These are phyloP conservation scores for Ganaspis brasiliensis DNA, from an alignment of 2,888 invertebrate species.

Conservation along the genomic window DNA sequence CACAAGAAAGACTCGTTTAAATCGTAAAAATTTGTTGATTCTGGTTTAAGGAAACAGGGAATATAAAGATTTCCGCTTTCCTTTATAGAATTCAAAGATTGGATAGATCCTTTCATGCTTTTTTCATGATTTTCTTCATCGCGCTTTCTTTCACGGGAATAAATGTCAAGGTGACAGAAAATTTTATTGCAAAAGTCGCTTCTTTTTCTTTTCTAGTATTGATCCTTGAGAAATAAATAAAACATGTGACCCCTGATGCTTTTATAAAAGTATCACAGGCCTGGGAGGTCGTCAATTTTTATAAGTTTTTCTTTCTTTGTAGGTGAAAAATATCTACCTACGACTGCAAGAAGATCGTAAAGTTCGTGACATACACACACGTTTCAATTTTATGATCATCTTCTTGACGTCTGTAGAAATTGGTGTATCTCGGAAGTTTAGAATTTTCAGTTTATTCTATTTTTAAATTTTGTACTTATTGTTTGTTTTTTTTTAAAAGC, in stretches of 20 bases:
- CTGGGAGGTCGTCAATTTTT: conserved; percentile 27
- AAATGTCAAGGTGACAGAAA: conserved; percentile 14
- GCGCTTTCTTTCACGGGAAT: background rate
- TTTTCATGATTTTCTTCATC: conserved; percentile 19
- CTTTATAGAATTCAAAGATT: conserved; percentile 5
- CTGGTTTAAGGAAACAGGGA: background rate
- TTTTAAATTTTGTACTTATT: background rate
- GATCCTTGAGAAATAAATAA: conserved; percentile 10
- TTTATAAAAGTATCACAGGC: conserved; percentile 22
- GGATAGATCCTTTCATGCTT: conserved; percentile 6
- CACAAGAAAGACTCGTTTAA: conserved; percentile 45
- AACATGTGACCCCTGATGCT: conserved; percentile 32
- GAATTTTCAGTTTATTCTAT: background rate
- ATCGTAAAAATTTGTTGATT: conserved; percentile 46
- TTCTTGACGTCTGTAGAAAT: conserved; percentile 26
- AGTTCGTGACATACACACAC: background rate
- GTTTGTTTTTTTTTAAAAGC: background rate
- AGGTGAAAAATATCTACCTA: background rate
- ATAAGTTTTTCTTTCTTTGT: conserved; percentile 21
- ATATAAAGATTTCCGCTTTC: background rate
- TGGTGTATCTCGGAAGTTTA: background rate
- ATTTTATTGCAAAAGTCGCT: conserved; percentile 21
- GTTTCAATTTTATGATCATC: conserved; percentile 2
- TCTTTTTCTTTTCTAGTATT: background rate
- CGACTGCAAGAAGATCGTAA: background rate